Conservation (phyloP, 2,888 invertebrate genomes). For the Clepsis dumicolana region DNA sequence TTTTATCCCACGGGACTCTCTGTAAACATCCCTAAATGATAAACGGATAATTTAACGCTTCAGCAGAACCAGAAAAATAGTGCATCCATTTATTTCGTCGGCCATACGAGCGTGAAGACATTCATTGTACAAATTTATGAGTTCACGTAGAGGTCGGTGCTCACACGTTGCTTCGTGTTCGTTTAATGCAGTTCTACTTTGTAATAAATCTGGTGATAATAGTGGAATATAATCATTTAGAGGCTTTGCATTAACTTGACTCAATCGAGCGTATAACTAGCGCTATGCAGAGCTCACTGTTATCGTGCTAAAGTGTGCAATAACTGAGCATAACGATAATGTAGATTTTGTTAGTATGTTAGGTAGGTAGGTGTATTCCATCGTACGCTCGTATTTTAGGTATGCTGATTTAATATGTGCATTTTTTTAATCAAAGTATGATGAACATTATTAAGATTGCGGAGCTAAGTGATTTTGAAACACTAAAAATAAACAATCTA, state of each 20-base stretch:
- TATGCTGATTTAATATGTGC: no score
- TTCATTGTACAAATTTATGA: conserved; percentile 70
- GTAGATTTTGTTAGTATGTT: background rate
- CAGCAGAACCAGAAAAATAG: conserved; percentile 77
- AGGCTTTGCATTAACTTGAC: conserved; percentile 10
- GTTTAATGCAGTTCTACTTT: conserved; percentile 15
- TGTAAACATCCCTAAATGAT: conserved; percentile 85
- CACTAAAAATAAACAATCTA: no score
- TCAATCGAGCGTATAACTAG: background rate
- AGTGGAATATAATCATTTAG: conserved; percentile 15
- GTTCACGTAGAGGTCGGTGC: conserved; percentile 55
- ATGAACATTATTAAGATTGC: no score
- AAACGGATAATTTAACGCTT: conserved; percentile 83
- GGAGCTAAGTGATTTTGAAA: no score
- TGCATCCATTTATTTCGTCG: conserved; percentile 75
- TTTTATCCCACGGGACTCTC: conserved; percentile 76
- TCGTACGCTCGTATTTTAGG: no score
- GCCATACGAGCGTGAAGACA: conserved; percentile 73
- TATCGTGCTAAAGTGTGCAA: background rate
- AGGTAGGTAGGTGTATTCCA: no score
- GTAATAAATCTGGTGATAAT: conserved; percentile 21
- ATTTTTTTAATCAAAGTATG: no score
- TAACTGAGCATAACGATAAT: background rate
- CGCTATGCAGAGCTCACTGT: background rate
- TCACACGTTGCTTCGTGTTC: conserved; percentile 22